Conservation (phyloP, 1,140 invertebrate species). For the Pseudomyrmex sp. region DNA sequence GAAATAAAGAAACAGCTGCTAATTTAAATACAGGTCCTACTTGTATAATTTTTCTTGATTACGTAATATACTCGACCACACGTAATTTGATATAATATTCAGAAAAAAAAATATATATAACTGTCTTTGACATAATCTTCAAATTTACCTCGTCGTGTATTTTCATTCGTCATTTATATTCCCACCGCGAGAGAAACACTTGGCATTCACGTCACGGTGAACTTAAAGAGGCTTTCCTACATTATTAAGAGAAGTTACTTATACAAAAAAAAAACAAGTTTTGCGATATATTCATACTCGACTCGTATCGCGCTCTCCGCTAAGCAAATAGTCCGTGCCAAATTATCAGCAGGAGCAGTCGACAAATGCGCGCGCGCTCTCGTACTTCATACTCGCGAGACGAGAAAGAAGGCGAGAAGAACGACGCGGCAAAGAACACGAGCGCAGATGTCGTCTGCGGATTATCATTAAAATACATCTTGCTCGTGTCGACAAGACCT, state of each 20-base stretch:
- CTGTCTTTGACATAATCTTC: not conserved
- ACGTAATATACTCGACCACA: too few relatives aligned
- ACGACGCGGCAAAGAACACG: conserved; percentile 13
- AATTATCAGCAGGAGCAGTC: conserved; percentile 31
- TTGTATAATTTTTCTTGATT: too few relatives aligned
- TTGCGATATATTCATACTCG: conserved; percentile 25
- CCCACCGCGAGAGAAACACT: too few relatives aligned
- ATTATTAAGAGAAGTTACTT: conserved; percentile 16
- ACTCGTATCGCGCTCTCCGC: not conserved
- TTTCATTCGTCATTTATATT: too few relatives aligned
- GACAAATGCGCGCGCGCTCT: not conserved
- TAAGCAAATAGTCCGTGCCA: conserved; percentile 19
- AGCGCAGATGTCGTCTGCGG: conserved; percentile 72
- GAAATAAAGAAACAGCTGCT: too few relatives aligned
- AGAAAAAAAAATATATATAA: too few relatives aligned
- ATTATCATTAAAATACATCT: conserved; percentile 77
- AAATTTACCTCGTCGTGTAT: not conserved
- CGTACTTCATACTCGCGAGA: conserved; percentile 5
- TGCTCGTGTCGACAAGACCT: conserved; percentile 56
- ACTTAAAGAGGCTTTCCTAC: not conserved
- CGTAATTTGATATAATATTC: too few relatives aligned
- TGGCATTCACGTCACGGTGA: too few relatives aligned
- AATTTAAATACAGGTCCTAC: too few relatives aligned
- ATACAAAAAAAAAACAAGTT: conserved; percentile 18
- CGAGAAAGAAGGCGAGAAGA: conserved; percentile 13